Evolutionary conservation across 2,113 vertebrate genomes (phyloP).

Genomic region (Petaurus breviceps): DNA sequence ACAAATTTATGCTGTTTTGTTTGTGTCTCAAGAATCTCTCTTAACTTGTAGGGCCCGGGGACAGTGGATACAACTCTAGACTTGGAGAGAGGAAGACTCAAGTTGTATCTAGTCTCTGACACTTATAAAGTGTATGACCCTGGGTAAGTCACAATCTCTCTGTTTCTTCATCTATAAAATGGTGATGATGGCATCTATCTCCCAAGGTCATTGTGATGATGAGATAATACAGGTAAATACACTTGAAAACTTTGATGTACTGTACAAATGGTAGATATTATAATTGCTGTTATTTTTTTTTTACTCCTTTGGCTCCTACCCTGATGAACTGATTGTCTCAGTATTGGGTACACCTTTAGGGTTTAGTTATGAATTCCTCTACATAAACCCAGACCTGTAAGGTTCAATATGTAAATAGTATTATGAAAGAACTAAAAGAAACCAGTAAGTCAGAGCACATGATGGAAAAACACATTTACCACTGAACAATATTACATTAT

Average conservation of each 20-base stretch:
- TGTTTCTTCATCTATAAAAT: neutral
- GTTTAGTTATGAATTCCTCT: neutral
- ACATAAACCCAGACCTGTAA: neutral
- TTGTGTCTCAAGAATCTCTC: neutral
- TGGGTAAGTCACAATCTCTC: neutral
- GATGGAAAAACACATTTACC: neutral
- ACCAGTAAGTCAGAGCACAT: no score
- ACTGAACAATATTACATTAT: neutral
- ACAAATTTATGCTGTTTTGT: neutral
- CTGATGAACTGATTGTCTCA: neutral
- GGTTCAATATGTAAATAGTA: neutral
- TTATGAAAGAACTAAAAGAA: neutral
- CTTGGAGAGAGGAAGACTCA: neutral
- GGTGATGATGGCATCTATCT: no score
- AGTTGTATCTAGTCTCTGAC: neutral
- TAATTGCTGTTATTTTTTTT: neutral
- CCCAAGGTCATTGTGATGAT: neutral
- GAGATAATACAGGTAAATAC: no score
- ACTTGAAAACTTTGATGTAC: neutral
- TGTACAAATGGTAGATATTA: neutral
- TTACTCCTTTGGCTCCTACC: neutral
- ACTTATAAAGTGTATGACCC: neutral
- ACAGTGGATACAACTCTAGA: neutral
- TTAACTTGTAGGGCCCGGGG: neutral
- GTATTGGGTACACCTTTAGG: neutral